Evolutionary conservation across 2,888 invertebrate species (phyloP).

Genomic region (Fragum sueziense): DNA sequence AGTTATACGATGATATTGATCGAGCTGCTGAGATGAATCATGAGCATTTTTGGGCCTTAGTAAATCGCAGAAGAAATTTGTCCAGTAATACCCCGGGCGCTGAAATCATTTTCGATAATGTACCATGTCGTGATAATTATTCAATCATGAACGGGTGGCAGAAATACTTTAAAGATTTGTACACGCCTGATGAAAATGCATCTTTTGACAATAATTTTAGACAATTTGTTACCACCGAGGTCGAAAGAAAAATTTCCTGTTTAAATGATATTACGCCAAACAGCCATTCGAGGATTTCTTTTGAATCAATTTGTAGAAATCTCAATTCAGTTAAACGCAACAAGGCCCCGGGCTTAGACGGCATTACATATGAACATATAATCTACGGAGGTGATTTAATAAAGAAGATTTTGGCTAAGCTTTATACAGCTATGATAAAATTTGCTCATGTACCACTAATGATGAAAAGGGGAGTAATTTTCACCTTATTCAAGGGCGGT

Average conservation of each 20-base stretch:
- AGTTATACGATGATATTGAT: slow-evolving; percentile 2
- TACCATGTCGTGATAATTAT: neutral
- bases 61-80: neutral
- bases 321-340: neutral
- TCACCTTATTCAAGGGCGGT: slow-evolving; percentile 18
- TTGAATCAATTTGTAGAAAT: neutral
- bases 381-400: neutral
- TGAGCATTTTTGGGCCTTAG: slow-evolving; percentile 6
- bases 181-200: neutral
- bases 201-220: slow-evolving; percentile 7
- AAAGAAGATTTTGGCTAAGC: neutral
- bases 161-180: neutral
- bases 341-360: neutral
- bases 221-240: neutral
- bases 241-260: neutral
- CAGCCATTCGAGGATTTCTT: neutral
- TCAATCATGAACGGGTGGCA: neutral
- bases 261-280: neutral
- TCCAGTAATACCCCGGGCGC: neutral
- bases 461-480: slow-evolving; percentile 17
- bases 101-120: neutral
- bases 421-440: neutral
- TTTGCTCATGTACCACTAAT: neutral
- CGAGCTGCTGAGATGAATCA: neutral
- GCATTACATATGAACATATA: slow-evolving; percentile 3